These are phyloP conservation scores for Hippoglossus hippoglossus DNA, from an alignment of 2,797 vertebrate species.

Conservation along the genomic window DNA sequence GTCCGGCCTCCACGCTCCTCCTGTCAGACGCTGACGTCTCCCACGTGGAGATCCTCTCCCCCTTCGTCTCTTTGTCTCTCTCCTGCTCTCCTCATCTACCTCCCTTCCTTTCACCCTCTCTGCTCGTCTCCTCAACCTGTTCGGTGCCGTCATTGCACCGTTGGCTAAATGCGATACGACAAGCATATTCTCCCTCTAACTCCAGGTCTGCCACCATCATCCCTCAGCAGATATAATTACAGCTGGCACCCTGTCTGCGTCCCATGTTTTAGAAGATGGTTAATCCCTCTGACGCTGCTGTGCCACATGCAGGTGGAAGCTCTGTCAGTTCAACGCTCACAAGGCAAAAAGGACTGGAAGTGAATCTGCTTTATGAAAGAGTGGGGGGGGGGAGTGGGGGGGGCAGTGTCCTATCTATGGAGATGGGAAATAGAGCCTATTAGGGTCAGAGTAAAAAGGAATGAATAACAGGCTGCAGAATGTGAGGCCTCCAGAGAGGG, in stretches of 20 bases:
- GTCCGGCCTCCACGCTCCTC: slow-evolving; percentile 42
- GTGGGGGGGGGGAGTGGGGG: not conserved
- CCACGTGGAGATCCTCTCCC: slow-evolving; percentile 30
- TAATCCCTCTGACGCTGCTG: slow-evolving; percentile 64
- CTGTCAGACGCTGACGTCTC: slow-evolving; percentile 49
- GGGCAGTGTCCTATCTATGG: slow-evolving; percentile 17
- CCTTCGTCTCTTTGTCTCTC: slow-evolving; percentile 14
- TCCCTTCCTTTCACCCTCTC: slow-evolving; percentile 38
- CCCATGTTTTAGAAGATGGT: not conserved
- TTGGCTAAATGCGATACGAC: slow-evolving; percentile 70
- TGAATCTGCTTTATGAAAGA: slow-evolving; percentile 36
- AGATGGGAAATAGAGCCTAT: slow-evolving; percentile 37
- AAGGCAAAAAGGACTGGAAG: slow-evolving; percentile 3
- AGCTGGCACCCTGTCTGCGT: slow-evolving; percentile 44
- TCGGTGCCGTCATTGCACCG: slow-evolving; percentile 50
- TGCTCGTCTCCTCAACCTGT: slow-evolving; percentile 36
- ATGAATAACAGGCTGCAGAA: slow-evolving; percentile 38
- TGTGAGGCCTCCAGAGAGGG: slow-evolving; percentile 37
- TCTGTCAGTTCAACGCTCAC: slow-evolving; percentile 30
- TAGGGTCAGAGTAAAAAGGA: slow-evolving; percentile 31
- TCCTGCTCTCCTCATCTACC: slow-evolving; percentile 17
- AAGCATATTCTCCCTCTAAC: slow-evolving; percentile 65
- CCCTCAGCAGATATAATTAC: slow-evolving; percentile 60
- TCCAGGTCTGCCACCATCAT: slow-evolving; percentile 56
- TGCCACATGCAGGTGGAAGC: slow-evolving; percentile 43